phyloP scores from a whole-genome alignment of 2,113 vertebrate species.

The Oreotrochilus melanogaster region DNA sequence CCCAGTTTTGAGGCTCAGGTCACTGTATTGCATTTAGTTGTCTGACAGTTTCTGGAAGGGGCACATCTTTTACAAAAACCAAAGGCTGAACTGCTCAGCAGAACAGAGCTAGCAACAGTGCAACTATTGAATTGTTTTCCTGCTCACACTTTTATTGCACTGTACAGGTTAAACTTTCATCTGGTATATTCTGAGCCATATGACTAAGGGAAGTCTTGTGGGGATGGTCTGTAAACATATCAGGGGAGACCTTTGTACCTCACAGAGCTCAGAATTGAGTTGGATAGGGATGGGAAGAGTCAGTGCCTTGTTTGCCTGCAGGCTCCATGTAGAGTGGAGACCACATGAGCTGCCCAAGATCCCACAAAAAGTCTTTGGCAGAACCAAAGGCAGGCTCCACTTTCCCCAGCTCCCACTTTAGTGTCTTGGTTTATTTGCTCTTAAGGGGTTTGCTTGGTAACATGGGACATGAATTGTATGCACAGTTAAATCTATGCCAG shows the following conservation, averaged over 20 bases:
- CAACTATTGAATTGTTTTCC: neutral
- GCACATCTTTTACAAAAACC: neutral
- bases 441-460: neutral
- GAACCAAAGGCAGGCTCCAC: neutral
- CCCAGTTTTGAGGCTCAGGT: neutral
- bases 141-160: neutral
- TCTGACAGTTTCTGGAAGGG: neutral
- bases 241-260: constrained; percentile 1
- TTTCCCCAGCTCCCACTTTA: neutral
- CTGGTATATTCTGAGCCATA: neutral
- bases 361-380: neutral
- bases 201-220: neutral
- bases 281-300: neutral
- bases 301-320: neutral
- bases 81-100: neutral
- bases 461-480: neutral
- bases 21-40: neutral
- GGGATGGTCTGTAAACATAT: neutral
- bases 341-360: neutral
- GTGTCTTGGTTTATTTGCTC: neutral
- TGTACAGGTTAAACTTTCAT: neutral
- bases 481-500: neutral
- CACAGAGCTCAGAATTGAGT: neutral
- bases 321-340: neutral
- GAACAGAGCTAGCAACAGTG: neutral